Base-by-base conservation (phyloP, 2,113 vertebrate species). In the Bombycilla garrulus region DNA sequence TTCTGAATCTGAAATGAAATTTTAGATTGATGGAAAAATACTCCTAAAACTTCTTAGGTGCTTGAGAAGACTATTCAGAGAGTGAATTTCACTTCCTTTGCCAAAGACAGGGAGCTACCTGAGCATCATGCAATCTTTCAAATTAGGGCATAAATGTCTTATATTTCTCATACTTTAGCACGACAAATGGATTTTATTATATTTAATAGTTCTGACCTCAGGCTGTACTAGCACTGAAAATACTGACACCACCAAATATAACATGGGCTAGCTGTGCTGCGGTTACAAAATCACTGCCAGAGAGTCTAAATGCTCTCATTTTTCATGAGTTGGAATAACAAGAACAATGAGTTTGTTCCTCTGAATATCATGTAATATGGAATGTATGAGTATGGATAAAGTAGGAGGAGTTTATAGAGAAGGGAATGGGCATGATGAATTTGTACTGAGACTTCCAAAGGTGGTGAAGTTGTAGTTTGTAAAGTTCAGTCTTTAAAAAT, bases 281-380 rank as follows among this genome's bases (percentile, higher is more conserved):
- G 4, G 13, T 57, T 84, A 77, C 45, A 50, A 54, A 84, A 77
- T 58, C 47, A 44, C 50, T 81, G 42, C 6, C 2, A 3, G 15
- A 10, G 36, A 88, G 14, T 45, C 31, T 54, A 73, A 79, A 86
- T 69, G 12, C 3, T 64, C 26, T 38, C 7, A 29, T 60, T 87
- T 92, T 71, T 54, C 45, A 40, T 9, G 26, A 57, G 24, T 11
- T 45, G 36, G 29, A 85, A 78, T 10, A 89, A 40, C 23, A 90
- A 71, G 66, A 88, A 44, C 31, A 73, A 80, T 53, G 36, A 70
- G 10, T 35, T 51, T 70, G 9, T 33, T 86, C 31, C 19, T 22
- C 33, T 0, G 1, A n/a, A 64, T 76, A 42, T n/a, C 12, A 29
- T 5, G 6, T 31, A 77, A 86, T 42, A 58, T 0, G 22, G 42